Percentiles rank a stretch among this genome's conserved stretches.
phyloP scores from a whole-genome alignment of 2,888 invertebrate genomes.

The Agonopterix alstromeriana region DNA sequence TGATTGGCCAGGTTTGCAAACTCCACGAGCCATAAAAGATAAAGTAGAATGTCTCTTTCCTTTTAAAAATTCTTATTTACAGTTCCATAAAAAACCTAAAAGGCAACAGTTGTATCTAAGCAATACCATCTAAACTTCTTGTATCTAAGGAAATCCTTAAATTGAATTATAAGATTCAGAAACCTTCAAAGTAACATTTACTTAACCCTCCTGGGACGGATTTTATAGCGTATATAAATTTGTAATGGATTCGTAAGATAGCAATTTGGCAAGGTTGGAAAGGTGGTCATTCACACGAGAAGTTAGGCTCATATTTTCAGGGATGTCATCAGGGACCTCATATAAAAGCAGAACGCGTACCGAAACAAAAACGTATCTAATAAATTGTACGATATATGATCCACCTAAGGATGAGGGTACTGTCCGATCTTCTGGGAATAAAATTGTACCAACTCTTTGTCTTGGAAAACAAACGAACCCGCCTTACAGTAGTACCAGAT shows the following conservation, averaged over 20 bases:
- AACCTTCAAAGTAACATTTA: neutral
- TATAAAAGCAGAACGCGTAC: conserved; percentile 13
- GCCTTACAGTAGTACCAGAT: no score
- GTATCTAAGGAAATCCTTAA: no score
- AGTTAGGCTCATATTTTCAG: conserved; percentile 10
- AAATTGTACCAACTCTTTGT: neutral
- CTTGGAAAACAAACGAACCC: neutral
- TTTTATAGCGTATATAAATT: neutral
- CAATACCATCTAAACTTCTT: no score
- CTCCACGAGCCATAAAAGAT: no score
- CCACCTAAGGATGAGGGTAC: no score
- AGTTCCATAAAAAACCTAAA: no score
- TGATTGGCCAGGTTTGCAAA: no score
- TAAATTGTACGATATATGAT: conserved; percentile 20
- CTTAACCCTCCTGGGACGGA: neutral
- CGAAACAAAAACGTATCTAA: conserved; percentile 16
- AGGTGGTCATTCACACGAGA: conserved; percentile 16
- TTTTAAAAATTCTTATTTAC: no score
- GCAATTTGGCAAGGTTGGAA: conserved; percentile 8
- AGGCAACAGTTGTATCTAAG: no score
- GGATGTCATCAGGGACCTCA: conserved; percentile 5
- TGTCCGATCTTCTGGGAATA: no score
- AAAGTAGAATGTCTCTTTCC: no score
- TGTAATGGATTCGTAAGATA: neutral
- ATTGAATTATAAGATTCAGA: no score